phyloP scores from a whole-genome alignment of 2,113 vertebrate species.

The Onychostoma macrolepis region DNA sequence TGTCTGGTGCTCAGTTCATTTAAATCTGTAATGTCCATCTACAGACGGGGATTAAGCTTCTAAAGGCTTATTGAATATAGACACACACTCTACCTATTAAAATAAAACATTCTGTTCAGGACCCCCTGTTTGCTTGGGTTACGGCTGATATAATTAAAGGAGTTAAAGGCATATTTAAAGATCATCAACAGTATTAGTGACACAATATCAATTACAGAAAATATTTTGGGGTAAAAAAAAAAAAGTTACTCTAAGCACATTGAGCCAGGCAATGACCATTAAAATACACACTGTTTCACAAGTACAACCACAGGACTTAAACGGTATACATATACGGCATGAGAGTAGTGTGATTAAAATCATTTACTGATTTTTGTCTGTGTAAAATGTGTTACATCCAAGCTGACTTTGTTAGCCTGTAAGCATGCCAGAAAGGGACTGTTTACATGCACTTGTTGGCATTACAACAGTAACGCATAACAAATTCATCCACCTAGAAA shows the following conservation, averaged over 20 bases:
- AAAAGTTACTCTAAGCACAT: neutral
- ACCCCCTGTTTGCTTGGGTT: neutral
- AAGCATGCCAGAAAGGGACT: neutral
- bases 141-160: neutral
- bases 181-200: neutral
- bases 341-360: neutral
- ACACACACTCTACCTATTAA: constrained; percentile 5
- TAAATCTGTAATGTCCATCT: constrained; percentile 38
- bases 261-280: neutral
- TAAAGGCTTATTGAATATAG: constrained; percentile 33
- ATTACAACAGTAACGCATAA: neutral
- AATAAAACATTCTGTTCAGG: neutral
- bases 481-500: neutral
- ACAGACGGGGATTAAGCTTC: constrained; percentile 33
- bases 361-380: neutral
- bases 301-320: neutral
- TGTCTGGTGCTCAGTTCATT: constrained; percentile 29
- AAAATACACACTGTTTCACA: neutral
- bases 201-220: neutral
- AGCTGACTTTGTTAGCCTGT: neutral
- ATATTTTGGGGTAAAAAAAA: neutral
- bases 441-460: neutral
- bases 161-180: neutral
- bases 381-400: neutral
- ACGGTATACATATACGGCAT: neutral